Base-by-base conservation (phyloP, 2,888 invertebrate species). In the Andrena trimmerana region DNA sequence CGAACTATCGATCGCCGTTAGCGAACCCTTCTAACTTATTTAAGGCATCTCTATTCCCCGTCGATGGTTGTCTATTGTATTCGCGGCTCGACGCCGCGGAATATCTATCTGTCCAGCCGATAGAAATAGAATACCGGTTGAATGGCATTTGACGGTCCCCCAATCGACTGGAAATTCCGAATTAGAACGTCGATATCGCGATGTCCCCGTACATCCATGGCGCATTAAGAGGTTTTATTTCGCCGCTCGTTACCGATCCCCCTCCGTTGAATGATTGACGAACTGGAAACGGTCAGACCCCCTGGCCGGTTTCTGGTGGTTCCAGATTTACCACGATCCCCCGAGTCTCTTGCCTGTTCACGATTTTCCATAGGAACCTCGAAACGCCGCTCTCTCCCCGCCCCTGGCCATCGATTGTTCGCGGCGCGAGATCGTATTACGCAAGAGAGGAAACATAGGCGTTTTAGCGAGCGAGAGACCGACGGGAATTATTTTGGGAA, bases 11-110 rank as follows among this genome's bases (percentile, higher is more conserved):
- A 85, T 87, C 78, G 71, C 52, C 16, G 42, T 50, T 48, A 75
- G 76, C 81, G 86, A 86, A 74, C 86, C 88, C 84, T 86, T 88
- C 88, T 88, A 84, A 88, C 88, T 88, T 86, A 88, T 88, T 88
- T 84, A 88, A 88, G 84, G 87, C 80, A 88, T 84, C 80, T 73
- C 86, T 84, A 78, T 83, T 81, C 82, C 73, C 72, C 77, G 76
- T 76, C 86, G 69, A 76, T 74, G 27, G 86, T 66, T 78, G 83
- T 71, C 85, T 83, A 83, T 87, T 85, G 83, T 87, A 81, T 80
- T 85, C 77, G 83, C 83, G 83, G 78, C 75, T 60, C 42, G 71
- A 80, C 69, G 69, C 81, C 60, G 72, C 81, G 81, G 24, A 83
- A 83, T 83, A 76, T 42, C 82, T 76, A 82, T 75, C 81, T 42